These are phyloP conservation scores for Dunckerocampus dactyliophorus DNA, from an alignment of 2,113 vertebrate genomes.

Conservation along the genomic window DNA sequence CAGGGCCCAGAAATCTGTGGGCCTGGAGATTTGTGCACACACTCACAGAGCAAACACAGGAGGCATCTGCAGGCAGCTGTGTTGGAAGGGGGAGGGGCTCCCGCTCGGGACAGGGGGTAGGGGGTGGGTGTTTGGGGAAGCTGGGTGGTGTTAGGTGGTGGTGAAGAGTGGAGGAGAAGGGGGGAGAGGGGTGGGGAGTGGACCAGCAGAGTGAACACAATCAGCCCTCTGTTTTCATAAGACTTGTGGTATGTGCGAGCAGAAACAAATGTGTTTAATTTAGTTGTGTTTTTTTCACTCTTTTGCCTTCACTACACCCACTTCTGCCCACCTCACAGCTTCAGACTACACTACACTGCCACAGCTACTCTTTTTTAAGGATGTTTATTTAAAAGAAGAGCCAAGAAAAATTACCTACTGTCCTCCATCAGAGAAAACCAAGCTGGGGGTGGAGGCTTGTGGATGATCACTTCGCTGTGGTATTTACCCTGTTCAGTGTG, in stretches of 20 bases:
- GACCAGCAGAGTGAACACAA: slow-evolving; percentile 75
- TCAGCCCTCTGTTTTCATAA: slow-evolving; percentile 82
- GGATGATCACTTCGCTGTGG: slow-evolving; percentile 54
- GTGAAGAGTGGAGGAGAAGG: slow-evolving; percentile 28
- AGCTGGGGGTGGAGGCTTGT: slow-evolving; percentile 5
- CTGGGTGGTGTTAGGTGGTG: slow-evolving; percentile 52
- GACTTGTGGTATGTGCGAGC: slow-evolving; percentile 82
- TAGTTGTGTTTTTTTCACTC: slow-evolving; percentile 53
- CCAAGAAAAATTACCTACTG: slow-evolving; percentile 36
- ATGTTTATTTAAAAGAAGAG: slow-evolving; percentile 35
- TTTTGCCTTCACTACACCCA: slow-evolving; percentile 50
- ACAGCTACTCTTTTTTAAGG: slow-evolving; percentile 42
- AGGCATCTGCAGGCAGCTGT: slow-evolving; percentile 76
- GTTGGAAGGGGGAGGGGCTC: slow-evolving; percentile 23
- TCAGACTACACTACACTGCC: slow-evolving; percentile 47
- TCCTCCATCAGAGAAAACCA: slow-evolving; percentile 42
- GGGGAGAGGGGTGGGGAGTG: slow-evolving; percentile 29
- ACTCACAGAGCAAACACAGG: slow-evolving; percentile 61
- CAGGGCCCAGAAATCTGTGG: slow-evolving; percentile 52
- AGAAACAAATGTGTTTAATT: slow-evolving; percentile 86
- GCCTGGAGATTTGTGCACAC: slow-evolving; percentile 62
- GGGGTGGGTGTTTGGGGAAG: slow-evolving; percentile 32
- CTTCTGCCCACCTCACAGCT: slow-evolving; percentile 60
- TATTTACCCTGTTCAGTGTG: slow-evolving; percentile 51
- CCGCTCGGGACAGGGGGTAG: slow-evolving; percentile 45